A percentile compares a stretch with the other conserved stretches of the same genome.
phyloP scores from a whole-genome alignment of 2,113 vertebrate genomes.

The Asarcornis scutulata region DNA sequence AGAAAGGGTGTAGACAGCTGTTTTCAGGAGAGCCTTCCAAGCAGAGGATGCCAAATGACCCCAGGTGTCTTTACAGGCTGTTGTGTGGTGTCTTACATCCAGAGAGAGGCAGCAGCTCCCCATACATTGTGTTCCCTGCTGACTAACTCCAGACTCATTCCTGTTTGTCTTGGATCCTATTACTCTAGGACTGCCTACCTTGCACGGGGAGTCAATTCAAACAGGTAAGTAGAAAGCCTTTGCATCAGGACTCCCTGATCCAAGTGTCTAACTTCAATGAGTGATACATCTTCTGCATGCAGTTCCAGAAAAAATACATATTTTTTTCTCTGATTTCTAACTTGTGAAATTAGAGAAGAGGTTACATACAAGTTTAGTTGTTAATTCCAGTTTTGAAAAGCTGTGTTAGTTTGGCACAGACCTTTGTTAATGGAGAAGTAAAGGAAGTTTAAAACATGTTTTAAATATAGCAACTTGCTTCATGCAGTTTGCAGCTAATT shows the following conservation, averaged over 20 bases:
- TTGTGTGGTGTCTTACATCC: background rate
- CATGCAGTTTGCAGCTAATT: background rate
- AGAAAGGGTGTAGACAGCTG: background rate
- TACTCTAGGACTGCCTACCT: background rate
- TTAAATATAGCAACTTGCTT: background rate
- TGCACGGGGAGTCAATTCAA: background rate
- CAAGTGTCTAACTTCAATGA: background rate
- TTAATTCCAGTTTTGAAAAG: background rate
- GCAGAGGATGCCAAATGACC: background rate
- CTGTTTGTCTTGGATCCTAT: background rate
- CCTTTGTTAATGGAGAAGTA: background rate
- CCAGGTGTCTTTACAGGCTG: background rate
- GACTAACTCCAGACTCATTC: background rate
- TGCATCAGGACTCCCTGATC: background rate
- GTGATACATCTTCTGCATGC: background rate
- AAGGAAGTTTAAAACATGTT: background rate
- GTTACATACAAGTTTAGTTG: background rate
- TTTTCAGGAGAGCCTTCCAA: background rate
- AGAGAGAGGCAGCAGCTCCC: conserved; percentile 50
- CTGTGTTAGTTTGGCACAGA: background rate
- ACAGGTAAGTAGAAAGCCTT: background rate
- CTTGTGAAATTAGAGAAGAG: background rate
- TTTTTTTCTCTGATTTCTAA: background rate
- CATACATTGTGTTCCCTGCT: background rate
- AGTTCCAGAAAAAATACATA: background rate